These are phyloP conservation scores for Acrocephalus kingi DNA, from an alignment of 2,113 vertebrate species.

Conservation along the genomic window DNA sequence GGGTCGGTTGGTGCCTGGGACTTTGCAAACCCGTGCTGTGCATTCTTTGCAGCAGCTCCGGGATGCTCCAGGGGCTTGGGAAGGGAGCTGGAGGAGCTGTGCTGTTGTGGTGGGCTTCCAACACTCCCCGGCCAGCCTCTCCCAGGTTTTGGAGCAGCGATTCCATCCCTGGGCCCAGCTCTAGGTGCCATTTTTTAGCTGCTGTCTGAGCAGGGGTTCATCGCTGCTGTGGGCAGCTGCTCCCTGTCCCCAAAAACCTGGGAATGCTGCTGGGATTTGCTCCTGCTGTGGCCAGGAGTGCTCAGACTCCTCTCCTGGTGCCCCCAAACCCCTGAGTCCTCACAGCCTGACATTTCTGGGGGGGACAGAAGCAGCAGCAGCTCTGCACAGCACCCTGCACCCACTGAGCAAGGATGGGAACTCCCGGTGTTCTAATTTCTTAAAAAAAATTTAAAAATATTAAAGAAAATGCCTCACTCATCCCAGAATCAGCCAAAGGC, in stretches of 20 bases:
- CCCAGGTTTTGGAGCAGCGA: accelerated
- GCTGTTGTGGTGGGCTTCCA: accelerated
- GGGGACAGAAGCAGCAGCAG: not conserved
- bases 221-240: accelerated
- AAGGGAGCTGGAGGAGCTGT: not conserved
- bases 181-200: accelerated
- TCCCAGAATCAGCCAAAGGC: not conserved
- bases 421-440: not conserved
- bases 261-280: accelerated
- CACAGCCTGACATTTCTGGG: not conserved
- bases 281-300: not conserved
- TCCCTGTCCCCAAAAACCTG: not conserved
- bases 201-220: accelerated
- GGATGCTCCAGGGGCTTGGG: accelerated
- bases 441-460: not conserved
- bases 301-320: not conserved
- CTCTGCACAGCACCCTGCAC: accelerated
- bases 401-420: not conserved
- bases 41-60: accelerated
- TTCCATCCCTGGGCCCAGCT: accelerated
- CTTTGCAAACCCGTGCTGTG: not conserved
- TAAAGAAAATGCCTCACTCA: accelerated
- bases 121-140: not conserved
- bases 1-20: not conserved
- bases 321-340: not conserved